Evolutionary conservation across 1,140 invertebrate genomes (phyloP).

Genomic region (Elysia chlorotica): DNA sequence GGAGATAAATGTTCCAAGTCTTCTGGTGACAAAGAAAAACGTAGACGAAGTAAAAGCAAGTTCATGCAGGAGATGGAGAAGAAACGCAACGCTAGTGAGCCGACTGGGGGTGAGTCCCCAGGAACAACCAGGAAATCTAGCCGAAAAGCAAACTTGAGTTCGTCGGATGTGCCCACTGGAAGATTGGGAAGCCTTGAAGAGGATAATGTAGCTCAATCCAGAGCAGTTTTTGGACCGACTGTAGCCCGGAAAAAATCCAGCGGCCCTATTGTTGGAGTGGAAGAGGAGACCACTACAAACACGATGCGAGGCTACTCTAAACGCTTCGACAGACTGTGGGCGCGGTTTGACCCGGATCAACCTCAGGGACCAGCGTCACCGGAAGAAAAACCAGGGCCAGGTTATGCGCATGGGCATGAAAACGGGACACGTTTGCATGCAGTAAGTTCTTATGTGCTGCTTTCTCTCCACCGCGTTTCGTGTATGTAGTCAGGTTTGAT

Average conservation of each 20-base stretch:
- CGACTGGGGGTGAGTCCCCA: not conserved
- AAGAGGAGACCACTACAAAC: not conserved
- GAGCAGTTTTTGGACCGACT: not conserved
- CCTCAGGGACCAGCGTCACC: not conserved
- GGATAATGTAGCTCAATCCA: too few species aligned
- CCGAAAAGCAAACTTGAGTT: too few species aligned
- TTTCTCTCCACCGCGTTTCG: too few species aligned
- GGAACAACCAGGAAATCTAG: not conserved
- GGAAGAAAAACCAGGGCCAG: too few species aligned
- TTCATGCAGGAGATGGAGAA: constrained; percentile 5
- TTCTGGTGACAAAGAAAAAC: too few species aligned
- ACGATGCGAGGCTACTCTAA: not conserved
- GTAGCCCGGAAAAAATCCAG: not conserved
- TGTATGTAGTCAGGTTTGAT: too few species aligned
- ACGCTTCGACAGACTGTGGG: not conserved
- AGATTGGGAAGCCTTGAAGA: too few species aligned
- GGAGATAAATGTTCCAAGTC: too few species aligned
- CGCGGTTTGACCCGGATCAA: not conserved
- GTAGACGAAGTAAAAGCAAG: constrained; percentile 1
- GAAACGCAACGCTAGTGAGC: not conserved
- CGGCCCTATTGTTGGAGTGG: not conserved
- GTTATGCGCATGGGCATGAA: too few species aligned
- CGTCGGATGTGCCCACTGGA: too few species aligned
- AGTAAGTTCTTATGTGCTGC: too few species aligned
- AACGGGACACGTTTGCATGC: too few species aligned